These are phyloP conservation scores for Heliocidaris erythrogramma DNA, from an alignment of 35 echinoderm and acorn worm genomes.

Conservation along the genomic window DNA sequence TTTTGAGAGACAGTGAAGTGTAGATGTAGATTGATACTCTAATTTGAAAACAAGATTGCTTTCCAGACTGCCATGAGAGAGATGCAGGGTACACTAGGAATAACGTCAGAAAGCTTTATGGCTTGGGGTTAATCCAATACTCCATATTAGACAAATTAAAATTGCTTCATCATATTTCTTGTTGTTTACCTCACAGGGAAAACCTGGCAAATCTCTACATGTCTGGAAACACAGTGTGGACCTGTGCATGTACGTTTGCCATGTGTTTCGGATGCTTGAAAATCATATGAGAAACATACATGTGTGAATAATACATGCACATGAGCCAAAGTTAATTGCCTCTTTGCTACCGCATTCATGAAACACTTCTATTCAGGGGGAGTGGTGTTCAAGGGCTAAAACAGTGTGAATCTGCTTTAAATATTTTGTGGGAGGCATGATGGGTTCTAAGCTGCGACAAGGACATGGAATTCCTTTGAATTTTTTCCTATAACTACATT, in stretches of 20 bases:
- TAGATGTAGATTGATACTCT: too few relatives aligned
- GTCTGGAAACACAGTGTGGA: not conserved
- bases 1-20: too few relatives aligned
- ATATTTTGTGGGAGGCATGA: too few relatives aligned
- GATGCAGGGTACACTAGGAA: not conserved
- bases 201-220: too few relatives aligned
- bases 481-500: too few relatives aligned
- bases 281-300: not conserved
- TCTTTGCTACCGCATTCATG: not conserved
- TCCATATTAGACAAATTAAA: not conserved
- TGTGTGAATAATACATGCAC: not conserved
- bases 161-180: not conserved
- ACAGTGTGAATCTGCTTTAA: not conserved
- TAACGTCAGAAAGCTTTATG: not conserved
- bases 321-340: not conserved
- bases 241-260: not conserved
- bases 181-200: too few relatives aligned
- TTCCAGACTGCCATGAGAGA: not conserved
- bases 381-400: not conserved
- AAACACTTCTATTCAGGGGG: not conserved
- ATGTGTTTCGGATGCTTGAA: not conserved
- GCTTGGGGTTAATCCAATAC: not conserved
- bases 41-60: not conserved
- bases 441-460: too few relatives aligned
- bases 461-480: too few relatives aligned